Evolutionary conservation across 1,140 invertebrate species (phyloP), one percentile per base, ranked within the genome.

Genomic region (Diuraphis noxia): DNA sequence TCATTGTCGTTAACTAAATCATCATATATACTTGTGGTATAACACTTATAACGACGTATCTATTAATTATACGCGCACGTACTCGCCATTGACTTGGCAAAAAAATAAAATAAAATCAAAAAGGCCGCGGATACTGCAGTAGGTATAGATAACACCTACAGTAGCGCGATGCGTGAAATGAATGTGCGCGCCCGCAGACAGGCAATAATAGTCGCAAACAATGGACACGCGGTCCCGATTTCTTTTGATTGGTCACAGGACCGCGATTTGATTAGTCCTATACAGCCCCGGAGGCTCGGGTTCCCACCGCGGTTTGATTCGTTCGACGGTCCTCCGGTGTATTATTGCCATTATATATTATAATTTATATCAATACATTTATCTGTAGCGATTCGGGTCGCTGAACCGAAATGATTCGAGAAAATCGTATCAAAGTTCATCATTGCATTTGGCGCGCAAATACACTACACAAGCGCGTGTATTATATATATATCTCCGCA

Each of bases 171-270:
- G n/a, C 63, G 63, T 46, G 63, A 41, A 77, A 77, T 23, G 40
- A 79, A 79, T 38, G 9, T 40, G 21, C 40, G 56, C 40, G 88
- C 88, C 87, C 38, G 63, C 38, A 46, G 63, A 89, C 38, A 82
- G 25, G 9, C 38, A 25, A 63, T 63, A 63, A 63, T 34, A 41
- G 30, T n/a, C 63, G 63, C 40, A 41, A 43, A 89, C 88, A 89
- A 89, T 79, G 63, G 25, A 43, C n/a, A 36, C 17, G 17, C 21
- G 63, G 49, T 52, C 84, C 49, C 17, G 63, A 89, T 89, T 89
- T 88, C 72, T 89, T 89, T 79, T 46, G 77, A 91, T 91, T 91
- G 89, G 89, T 82, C 89, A 91, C 89, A 91, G 88, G 88, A 90
- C 72, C 43, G 40, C 89, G 63, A 81, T 82, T 91, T 52, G 89